phyloP scores from a whole-genome alignment of 2,113 vertebrate species.

The Eulacestoma nigropectus region DNA sequence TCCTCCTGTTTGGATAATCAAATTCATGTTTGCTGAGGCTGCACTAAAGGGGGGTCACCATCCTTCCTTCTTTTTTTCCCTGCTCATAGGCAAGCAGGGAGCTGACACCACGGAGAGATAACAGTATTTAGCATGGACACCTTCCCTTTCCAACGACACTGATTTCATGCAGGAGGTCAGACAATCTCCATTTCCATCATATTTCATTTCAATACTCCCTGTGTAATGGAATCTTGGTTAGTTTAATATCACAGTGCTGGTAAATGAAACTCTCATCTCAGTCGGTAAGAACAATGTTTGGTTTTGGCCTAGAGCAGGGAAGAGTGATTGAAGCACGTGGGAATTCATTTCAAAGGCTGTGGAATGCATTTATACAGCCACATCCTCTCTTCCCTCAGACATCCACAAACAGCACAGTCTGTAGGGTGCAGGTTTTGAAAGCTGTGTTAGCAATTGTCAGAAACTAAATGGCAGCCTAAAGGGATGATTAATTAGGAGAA shows the following conservation, averaged over 20 bases:
- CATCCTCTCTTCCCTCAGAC: background rate
- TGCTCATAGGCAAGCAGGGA: background rate
- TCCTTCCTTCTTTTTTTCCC: background rate
- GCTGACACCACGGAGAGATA: background rate
- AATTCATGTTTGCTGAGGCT: background rate
- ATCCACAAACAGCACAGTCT: background rate
- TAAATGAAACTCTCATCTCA: constrained; percentile 13
- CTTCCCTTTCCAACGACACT: background rate
- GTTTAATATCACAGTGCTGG: background rate
- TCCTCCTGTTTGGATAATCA: background rate
- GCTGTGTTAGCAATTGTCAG: background rate
- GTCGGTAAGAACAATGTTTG: constrained; percentile 26
- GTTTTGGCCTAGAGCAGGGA: background rate
- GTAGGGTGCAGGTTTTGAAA: background rate
- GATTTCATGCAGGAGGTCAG: background rate
- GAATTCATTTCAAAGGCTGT: constrained; percentile 39
- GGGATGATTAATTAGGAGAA: constrained; percentile 46
- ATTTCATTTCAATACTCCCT: background rate
- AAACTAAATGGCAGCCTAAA: constrained; percentile 1
- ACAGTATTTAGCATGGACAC: background rate
- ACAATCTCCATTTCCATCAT: background rate
- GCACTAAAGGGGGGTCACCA: background rate
- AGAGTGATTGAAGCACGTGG: constrained; percentile 3
- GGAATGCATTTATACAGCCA: background rate
- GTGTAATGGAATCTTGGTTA: background rate